Evolutionary conservation across 2,113 vertebrate genomes (phyloP).

Genomic region (Apistogramma diplotaenia): DNA sequence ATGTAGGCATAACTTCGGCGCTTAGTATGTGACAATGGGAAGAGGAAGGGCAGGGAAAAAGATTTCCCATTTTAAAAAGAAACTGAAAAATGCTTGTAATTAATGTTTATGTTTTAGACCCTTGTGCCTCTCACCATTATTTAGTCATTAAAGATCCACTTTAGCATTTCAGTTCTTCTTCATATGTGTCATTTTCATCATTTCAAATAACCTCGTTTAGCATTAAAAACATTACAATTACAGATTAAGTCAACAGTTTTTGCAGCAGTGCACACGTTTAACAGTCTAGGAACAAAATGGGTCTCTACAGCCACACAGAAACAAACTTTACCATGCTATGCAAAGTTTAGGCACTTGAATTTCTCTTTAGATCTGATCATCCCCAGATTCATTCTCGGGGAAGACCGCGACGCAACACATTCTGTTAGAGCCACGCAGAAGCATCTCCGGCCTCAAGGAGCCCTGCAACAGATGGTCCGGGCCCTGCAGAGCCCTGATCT

Average conservation of each 20-base stretch:
- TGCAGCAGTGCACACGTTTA: neutral
- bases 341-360: neutral
- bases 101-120: neutral
- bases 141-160: neutral
- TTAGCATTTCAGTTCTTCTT: neutral
- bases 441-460: neutral
- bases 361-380: neutral
- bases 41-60: neutral
- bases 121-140: neutral
- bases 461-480: neutral
- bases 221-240: neutral
- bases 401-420: neutral
- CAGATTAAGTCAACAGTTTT: neutral
- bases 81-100: neutral
- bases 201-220: neutral
- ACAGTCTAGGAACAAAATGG: neutral
- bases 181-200: neutral
- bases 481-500: neutral
- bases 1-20: neutral
- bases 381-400: neutral
- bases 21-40: neutral
- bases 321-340: no score
- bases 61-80: neutral
- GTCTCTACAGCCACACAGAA: no score
- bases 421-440: neutral